Evolutionary conservation across 2,888 invertebrate species (phyloP), one percentile per base, ranked within the genome.

Genomic region (Eilema caniola): DNA sequence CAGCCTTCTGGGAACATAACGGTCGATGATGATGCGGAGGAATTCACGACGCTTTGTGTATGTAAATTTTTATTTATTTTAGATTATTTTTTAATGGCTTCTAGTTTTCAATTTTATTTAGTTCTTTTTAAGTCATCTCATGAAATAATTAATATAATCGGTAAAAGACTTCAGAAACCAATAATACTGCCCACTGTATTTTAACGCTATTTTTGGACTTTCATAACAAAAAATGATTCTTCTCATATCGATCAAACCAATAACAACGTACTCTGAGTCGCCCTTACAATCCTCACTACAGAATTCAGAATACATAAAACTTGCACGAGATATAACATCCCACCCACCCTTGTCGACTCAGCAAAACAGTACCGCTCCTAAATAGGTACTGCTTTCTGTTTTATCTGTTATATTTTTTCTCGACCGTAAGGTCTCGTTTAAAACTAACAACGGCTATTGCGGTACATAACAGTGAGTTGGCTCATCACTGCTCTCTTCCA

Each of bases 371-470:
- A 78, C 77, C 73, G 75, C 70, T 81, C 72, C 47, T 0, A 59
- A 71, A 75, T 83, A 53, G 8, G n/a, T 53, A 78, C 79, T 75
- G 76, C 69, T 67, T 69, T 79, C 82, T 87, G 85, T 91, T 90
- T 88, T 87, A 89, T 88, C 86, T 85, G 78, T 79, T 78, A 78
- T 80, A 79, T 87, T 88, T 90, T 89, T 88, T 86, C 80, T 81
- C 80, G 73, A 75, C 85, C 84, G 83, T 87, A 89, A 88, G 85
- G 85, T 85, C 84, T 86, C 91, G 86, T 89, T 92, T 87, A 86
- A 83, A 84, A 87, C 89, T 92, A 92, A 93, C 91, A 87, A 87
- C 88, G 82, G 82, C 90, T 86, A 91, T 93, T 89, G 89, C 90
- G 87, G 87, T 85, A 89, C 89, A 87, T 90, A 89, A 91, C 90